Percentiles rank a stretch among this genome's conserved stretches.
These are phyloP conservation scores for Solea solea DNA, from an alignment of 2,113 vertebrate species.

Conservation along the genomic window DNA sequence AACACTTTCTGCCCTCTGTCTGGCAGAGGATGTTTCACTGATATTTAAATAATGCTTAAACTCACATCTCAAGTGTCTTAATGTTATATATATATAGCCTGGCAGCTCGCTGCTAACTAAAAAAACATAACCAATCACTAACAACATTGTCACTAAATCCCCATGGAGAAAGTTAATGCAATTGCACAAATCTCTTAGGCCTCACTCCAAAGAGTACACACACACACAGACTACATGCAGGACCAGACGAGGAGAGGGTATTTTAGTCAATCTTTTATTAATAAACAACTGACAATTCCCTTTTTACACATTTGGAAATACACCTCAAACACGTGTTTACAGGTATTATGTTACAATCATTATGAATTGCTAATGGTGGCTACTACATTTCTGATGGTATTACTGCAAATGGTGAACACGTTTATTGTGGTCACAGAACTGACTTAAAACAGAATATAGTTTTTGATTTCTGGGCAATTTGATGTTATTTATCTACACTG, in stretches of 20 bases:
- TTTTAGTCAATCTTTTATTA: constrained; percentile 85
- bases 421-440: constrained; percentile 53
- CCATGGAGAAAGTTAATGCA: constrained; percentile 10
- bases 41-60: neutral
- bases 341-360: constrained; percentile 71
- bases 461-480: constrained; percentile 58
- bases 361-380: constrained; percentile 70
- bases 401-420: constrained; percentile 54
- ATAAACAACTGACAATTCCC: constrained; percentile 87
- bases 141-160: constrained; percentile 52
- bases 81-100: constrained; percentile 57
- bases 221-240: neutral
- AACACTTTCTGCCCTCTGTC: too few relatives aligned
- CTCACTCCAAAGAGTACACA: neutral
- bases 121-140: constrained; percentile 42
- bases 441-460: constrained; percentile 50
- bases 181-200: neutral
- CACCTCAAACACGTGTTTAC: constrained; percentile 68
- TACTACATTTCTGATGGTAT: constrained; percentile 65
- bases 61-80: constrained; percentile 65
- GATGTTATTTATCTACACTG: constrained; percentile 77
- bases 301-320: constrained; percentile 83
- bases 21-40: too few relatives aligned
- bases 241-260: neutral
- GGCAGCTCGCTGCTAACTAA: constrained; percentile 28